phyloP scores from a whole-genome alignment of 2,113 vertebrate species.

The Nymphicus hollandicus region DNA sequence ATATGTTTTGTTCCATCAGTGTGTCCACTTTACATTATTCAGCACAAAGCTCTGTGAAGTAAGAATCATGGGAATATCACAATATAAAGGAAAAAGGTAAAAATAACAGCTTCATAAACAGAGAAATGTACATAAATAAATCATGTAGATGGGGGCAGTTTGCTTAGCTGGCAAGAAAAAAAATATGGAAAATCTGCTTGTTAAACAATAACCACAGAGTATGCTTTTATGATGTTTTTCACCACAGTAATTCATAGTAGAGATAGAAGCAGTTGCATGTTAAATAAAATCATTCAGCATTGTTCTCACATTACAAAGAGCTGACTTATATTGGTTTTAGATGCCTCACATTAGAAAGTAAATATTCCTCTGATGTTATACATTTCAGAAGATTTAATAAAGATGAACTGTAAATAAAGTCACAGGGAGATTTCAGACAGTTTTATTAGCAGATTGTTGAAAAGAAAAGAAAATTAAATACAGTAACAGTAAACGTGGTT shows the following conservation, averaged over 20 bases:
- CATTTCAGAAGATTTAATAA: constrained; percentile 80
- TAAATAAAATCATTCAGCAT: constrained; percentile 83
- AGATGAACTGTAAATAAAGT: constrained; percentile 80
- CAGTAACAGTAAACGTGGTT: constrained; percentile 83
- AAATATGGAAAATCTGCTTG: constrained; percentile 85
- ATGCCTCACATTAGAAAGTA: constrained; percentile 82
- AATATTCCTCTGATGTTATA: constrained; percentile 78
- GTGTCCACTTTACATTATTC: constrained; percentile 80
- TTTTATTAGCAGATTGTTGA: constrained; percentile 90
- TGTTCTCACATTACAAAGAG: constrained; percentile 79
- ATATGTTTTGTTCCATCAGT: constrained; percentile 72
- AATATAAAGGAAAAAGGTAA: constrained; percentile 80
- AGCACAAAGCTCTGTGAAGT: constrained; percentile 81
- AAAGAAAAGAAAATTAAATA: constrained; percentile 88
- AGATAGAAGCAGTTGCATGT: constrained; percentile 83
- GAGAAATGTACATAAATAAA: constrained; percentile 87
- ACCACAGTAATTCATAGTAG: constrained; percentile 83
- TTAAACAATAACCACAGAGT: constrained; percentile 86
- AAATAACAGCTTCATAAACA: constrained; percentile 85
- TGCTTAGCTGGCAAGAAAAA: constrained; percentile 85
- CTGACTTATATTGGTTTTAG: constrained; percentile 84
- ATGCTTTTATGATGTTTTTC: constrained; percentile 83
- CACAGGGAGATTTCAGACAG: constrained; percentile 81
- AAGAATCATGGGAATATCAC: constrained; percentile 83
- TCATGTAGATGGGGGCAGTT: constrained; percentile 84